These are phyloP conservation scores for Caenorhabditis doughertyi DNA, from an alignment of 2,888 invertebrate genomes.

Conservation along the genomic window DNA sequence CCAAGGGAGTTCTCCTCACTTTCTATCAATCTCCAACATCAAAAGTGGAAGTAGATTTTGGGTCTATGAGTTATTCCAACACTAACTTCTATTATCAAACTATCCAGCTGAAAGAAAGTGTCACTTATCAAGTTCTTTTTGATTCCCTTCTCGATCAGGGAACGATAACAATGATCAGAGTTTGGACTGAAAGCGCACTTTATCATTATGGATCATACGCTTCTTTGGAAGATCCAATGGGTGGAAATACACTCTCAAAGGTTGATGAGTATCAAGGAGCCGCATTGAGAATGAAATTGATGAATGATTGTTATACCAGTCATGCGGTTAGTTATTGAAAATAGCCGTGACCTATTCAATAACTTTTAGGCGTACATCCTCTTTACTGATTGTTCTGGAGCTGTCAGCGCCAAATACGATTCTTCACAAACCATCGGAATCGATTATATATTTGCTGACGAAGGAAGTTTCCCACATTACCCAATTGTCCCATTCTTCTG, in stretches of 20 bases:
- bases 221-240: conserved; percentile 45
- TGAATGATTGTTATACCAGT: conserved; percentile 51
- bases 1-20: neutral
- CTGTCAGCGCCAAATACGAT: conserved; percentile 43
- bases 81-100: conserved; percentile 37
- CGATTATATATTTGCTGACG: conserved; percentile 44
- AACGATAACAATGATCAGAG: conserved; percentile 2
- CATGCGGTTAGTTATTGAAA: too few species aligned
- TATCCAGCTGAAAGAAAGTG: conserved; percentile 21
- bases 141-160: neutral
- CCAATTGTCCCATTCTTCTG: conserved; percentile 52
- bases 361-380: conserved; percentile 23
- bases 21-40: conserved; percentile 15
- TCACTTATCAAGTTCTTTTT: conserved; percentile 3
- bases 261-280: conserved; percentile 50
- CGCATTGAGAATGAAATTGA: conserved; percentile 42
- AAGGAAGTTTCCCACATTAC: conserved; percentile 54
- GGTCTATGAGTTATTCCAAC: conserved; percentile 8
- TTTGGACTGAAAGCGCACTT: conserved; percentile 31
- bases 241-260: neutral
- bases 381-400: conserved; percentile 45
- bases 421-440: conserved; percentile 27
- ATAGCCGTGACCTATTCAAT: neutral
- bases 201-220: conserved; percentile 50
- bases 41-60: conserved; percentile 1